Conservation (phyloP, 2,797 vertebrate species). For the Sebastolobus altivelis region DNA sequence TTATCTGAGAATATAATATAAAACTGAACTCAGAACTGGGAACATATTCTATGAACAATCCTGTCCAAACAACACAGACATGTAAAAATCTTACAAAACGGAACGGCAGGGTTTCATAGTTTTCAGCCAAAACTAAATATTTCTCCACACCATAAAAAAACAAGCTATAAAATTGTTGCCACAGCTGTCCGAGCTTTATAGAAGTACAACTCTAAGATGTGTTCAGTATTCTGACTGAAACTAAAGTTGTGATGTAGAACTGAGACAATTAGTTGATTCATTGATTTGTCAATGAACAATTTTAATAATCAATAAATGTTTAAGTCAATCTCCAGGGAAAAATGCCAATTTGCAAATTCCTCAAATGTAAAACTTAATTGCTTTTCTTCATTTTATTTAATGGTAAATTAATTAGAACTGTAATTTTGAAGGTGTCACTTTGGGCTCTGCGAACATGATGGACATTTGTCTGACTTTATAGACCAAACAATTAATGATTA, state of each 20-base stretch:
- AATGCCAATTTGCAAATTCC: too few relatives aligned
- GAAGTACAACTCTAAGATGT: neutral
- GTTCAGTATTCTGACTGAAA: neutral
- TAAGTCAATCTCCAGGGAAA: accelerated
- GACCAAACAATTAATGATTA: neutral
- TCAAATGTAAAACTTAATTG: neutral
- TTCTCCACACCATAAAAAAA: neutral
- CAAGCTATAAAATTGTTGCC: neutral
- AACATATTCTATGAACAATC: neutral
- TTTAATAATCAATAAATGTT: neutral
- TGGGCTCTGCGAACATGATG: neutral
- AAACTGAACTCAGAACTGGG: neutral
- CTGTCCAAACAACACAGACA: neutral
- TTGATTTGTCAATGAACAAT: too few relatives aligned
- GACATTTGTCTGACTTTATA: neutral
- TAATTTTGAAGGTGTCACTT: neutral
- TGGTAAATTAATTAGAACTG: neutral
- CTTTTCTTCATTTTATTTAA: neutral
- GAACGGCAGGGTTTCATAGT: neutral
- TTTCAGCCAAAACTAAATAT: neutral
- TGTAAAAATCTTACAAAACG: neutral
- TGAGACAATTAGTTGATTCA: neutral
- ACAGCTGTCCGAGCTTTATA: neutral
- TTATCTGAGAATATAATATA: neutral
- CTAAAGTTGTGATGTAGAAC: neutral